Evolutionary conservation across 2,888 invertebrate species (phyloP).

Genomic region (Yponomeuta cagnagella): DNA sequence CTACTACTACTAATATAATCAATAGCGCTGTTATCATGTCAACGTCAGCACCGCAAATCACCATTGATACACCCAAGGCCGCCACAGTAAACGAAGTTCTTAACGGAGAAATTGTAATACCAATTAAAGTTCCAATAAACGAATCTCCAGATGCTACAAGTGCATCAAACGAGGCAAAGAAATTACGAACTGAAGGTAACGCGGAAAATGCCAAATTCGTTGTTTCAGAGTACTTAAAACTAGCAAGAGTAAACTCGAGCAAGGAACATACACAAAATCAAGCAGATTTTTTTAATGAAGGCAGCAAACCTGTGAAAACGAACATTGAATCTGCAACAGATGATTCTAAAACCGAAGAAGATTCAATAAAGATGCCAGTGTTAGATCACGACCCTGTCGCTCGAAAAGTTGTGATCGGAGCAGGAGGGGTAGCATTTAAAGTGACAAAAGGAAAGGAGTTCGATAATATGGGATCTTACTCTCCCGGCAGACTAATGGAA

Average conservation of each 20-base stretch:
- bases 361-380: slow-evolving; percentile 46
- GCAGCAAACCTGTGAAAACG: slow-evolving; percentile 36
- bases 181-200: slow-evolving; percentile 26
- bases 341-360: slow-evolving; percentile 44
- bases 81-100: slow-evolving; percentile 14
- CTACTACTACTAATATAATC: background rate
- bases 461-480: slow-evolving; percentile 54
- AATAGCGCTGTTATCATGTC: slow-evolving; percentile 14
- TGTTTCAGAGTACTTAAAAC: slow-evolving; percentile 79
- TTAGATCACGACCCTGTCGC: slow-evolving; percentile 68
- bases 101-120: slow-evolving; percentile 34
- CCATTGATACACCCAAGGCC: background rate
- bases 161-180: background rate
- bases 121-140: background rate
- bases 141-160: background rate
- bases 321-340: slow-evolving; percentile 48
- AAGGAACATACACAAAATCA: slow-evolving; percentile 49
- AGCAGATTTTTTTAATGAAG: slow-evolving; percentile 46
- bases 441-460: slow-evolving; percentile 73
- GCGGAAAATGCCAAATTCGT: slow-evolving; percentile 78
- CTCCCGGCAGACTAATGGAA: slow-evolving; percentile 77
- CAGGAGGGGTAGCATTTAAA: slow-evolving; percentile 78
- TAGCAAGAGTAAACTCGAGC: slow-evolving; percentile 68
- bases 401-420: slow-evolving; percentile 78
- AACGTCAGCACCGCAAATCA: background rate